phyloP scores from a whole-genome alignment of 2,797 vertebrate species.

The Neoniphon sammara region DNA sequence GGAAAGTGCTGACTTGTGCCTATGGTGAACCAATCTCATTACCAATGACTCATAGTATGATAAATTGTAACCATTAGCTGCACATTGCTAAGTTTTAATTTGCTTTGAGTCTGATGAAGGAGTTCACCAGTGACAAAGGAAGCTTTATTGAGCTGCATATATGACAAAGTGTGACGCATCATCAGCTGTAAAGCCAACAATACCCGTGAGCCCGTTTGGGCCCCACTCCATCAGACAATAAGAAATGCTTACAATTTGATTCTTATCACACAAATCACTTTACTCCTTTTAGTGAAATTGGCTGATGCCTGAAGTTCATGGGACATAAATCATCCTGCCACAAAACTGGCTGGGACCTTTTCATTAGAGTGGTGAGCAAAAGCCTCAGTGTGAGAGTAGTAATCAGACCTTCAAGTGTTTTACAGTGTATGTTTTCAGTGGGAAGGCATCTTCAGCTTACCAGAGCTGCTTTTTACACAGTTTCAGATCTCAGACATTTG shows the following conservation, averaged over 20 bases:
- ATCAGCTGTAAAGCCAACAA: constrained; percentile 14
- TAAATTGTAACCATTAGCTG: constrained; percentile 39
- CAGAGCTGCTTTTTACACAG: not conserved
- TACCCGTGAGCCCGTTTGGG: not conserved
- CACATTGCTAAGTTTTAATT: constrained; percentile 29
- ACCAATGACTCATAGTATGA: constrained; percentile 44
- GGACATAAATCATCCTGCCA: constrained; percentile 54
- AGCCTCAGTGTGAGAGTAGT: constrained; percentile 24
- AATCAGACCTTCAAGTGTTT: constrained; percentile 25
- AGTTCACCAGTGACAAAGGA: constrained; percentile 21
- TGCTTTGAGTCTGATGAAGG: constrained; percentile 30
- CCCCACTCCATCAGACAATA: not conserved
- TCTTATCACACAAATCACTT: constrained; percentile 9
- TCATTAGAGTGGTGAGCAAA: constrained; percentile 28
- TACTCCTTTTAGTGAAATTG: constrained; percentile 3
- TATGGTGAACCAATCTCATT: constrained; percentile 37
- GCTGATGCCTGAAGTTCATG: constrained; percentile 18
- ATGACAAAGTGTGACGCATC: constrained; percentile 1
- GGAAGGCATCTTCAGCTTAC: not conserved
- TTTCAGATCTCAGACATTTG: not conserved
- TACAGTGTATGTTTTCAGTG: not conserved
- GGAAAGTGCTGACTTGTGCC: constrained; percentile 54
- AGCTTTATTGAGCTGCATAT: constrained; percentile 10
- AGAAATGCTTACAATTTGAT: constrained; percentile 24
- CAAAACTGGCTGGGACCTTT: constrained; percentile 15